A percentile compares a stretch with the other conserved stretches of the same genome.
phyloP scores from a whole-genome alignment of 2,888 invertebrate species.

The Rotaria sp. region DNA sequence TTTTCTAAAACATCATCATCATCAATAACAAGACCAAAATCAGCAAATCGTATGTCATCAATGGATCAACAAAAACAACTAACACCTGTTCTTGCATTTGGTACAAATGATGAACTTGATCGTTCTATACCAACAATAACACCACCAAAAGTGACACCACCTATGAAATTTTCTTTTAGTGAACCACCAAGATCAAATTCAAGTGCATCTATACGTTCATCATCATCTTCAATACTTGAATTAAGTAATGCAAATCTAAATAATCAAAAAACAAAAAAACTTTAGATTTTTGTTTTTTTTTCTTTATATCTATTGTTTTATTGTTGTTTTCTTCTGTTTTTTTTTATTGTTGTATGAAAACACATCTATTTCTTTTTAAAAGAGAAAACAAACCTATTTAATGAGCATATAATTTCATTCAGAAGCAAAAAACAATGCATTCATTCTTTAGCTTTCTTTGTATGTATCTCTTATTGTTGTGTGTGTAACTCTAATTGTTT shows the following conservation, averaged over 20 bases:
- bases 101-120: not conserved
- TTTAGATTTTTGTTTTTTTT: not conserved
- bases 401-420: not conserved
- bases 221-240: not conserved
- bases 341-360: not conserved
- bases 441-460: not conserved
- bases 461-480: not conserved
- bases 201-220: conserved; percentile 10
- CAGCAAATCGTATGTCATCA: not conserved
- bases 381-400: not conserved
- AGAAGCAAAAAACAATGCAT: too few relatives aligned
- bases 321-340: not conserved
- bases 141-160: not conserved
- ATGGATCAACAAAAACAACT: not conserved
- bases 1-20: not conserved
- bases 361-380: conserved; percentile 12
- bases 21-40: not conserved
- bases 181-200: conserved; percentile 19
- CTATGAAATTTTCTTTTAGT: not conserved
- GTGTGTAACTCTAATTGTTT: not conserved
- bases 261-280: not conserved
- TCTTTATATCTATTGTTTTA: not conserved
- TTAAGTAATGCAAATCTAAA: not conserved
- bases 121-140: not conserved
- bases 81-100: not conserved